A percentile compares a stretch with the other conserved stretches of the same genome.
Conservation (phyloP, 2,888 invertebrate species). For the Plagodis pulveraria region DNA sequence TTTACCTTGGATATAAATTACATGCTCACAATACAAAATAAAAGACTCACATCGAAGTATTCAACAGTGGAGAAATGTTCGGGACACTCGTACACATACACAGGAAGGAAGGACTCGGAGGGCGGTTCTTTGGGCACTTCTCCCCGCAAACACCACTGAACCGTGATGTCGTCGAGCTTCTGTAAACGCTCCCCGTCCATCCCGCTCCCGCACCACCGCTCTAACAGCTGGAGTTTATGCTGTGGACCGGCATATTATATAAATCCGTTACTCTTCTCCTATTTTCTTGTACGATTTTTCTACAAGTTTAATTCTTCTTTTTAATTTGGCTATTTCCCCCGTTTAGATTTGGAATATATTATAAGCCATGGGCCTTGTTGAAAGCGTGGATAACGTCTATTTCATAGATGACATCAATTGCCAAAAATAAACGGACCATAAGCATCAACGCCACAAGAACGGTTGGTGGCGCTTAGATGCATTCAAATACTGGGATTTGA, state of each 20-base stretch:
- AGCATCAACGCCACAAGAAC: too few relatives aligned
- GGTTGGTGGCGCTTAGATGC: too few relatives aligned
- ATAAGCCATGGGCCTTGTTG: background rate
- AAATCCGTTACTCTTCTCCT: too few relatives aligned
- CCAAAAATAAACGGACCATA: background rate
- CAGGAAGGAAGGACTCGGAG: conserved; percentile 87
- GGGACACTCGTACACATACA: conserved; percentile 92
- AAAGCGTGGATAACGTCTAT: background rate
- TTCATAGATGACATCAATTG: background rate
- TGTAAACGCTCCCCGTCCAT: conserved; percentile 72
- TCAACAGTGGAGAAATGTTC: conserved; percentile 93
- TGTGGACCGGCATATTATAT: conserved; percentile 48
- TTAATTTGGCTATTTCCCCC: background rate
- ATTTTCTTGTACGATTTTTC: too few relatives aligned
- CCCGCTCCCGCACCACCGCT: conserved; percentile 80
- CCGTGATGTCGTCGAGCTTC: conserved; percentile 83
- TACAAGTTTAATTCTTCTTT: too few relatives aligned
- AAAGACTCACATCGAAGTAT: conserved; percentile 89
- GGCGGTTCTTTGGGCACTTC: conserved; percentile 84
- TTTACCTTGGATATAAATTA: background rate
- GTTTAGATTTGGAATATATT: background rate
- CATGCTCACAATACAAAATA: background rate
- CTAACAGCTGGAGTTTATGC: conserved; percentile 89
- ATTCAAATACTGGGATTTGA: too few relatives aligned
- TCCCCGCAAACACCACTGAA: conserved; percentile 90